phyloP scores from a whole-genome alignment of 2,797 vertebrate species.

The Gymnodraco acuticeps region DNA sequence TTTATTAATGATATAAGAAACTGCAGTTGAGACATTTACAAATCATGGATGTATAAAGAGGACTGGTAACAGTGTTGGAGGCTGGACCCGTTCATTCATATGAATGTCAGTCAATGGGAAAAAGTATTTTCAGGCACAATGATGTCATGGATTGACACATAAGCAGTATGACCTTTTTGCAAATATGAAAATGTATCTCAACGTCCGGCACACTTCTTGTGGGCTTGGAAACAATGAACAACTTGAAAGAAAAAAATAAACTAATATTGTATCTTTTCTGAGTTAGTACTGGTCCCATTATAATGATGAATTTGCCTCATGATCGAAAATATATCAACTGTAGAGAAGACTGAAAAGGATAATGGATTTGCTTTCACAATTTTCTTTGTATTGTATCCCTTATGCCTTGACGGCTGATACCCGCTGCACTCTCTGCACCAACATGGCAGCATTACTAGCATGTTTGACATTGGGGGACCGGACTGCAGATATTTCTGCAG shows the following conservation, averaged over 20 bases:
- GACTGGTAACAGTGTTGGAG: no score
- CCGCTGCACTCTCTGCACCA: constrained; percentile 6
- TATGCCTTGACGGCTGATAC: constrained; percentile 2
- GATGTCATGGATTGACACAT: no score
- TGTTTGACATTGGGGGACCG: background rate
- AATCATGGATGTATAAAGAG: background rate
- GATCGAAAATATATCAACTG: background rate
- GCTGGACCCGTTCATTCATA: no score
- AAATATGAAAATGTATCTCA: no score
- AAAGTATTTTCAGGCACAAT: no score
- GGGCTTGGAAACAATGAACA: background rate
- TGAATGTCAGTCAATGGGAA: no score
- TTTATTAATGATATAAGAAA: background rate
- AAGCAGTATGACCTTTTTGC: no score
- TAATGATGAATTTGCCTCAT: constrained; percentile 10
- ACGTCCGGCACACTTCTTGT: no score
- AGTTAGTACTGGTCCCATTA: background rate
- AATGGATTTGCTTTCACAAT: constrained; percentile 16
- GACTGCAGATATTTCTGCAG: constrained; percentile 10
- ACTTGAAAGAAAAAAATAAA: background rate
- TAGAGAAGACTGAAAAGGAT: constrained; percentile 12
- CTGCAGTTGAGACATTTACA: background rate
- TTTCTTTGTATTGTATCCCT: background rate
- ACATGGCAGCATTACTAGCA: constrained; percentile 3
- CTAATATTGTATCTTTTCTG: background rate